Conservation (phyloP, 2,888 invertebrate genomes). For the Craniophora ligustri region DNA sequence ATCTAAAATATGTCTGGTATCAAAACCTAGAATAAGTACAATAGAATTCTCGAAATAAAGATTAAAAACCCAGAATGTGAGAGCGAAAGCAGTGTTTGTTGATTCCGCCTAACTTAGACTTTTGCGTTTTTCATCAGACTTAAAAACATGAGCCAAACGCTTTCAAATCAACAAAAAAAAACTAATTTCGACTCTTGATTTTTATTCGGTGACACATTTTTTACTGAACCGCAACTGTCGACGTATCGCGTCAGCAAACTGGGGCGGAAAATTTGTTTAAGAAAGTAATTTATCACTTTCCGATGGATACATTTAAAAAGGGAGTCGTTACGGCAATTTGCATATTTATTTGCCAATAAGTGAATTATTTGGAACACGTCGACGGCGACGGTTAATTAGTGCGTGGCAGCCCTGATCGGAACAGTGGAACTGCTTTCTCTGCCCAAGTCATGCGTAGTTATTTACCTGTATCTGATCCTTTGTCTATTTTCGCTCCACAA, state of each 20-base stretch:
- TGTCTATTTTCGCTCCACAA: constrained; percentile 86
- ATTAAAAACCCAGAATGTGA: no score
- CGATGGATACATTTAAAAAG: constrained; percentile 47
- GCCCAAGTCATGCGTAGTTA: constrained; percentile 77
- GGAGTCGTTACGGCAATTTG: constrained; percentile 44
- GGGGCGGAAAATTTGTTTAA: constrained; percentile 52
- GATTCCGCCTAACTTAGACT: no score
- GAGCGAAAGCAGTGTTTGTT: no score
- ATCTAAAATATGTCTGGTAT: no score
- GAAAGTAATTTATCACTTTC: constrained; percentile 57
- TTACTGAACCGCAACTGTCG: constrained; percentile 23
- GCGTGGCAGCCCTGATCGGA: constrained; percentile 68
- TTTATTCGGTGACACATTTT: constrained; percentile 42
- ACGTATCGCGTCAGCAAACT: constrained; percentile 37
- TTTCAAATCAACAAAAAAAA: constrained; percentile 28
- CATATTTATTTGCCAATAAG: constrained; percentile 52
- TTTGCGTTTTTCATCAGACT: no score
- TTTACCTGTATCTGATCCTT: constrained; percentile 86
- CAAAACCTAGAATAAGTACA: no score
- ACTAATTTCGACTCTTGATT: constrained; percentile 18
- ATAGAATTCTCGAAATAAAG: no score
- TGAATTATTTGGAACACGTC: constrained; percentile 53
- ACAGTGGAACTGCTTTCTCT: constrained; percentile 74
- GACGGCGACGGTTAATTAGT: constrained; percentile 59
- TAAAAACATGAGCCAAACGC: no score